A percentile compares a stretch with the other conserved stretches of the same genome.
phyloP scores from a whole-genome alignment of 2,888 invertebrate species.

The Luperina nickerlii region DNA sequence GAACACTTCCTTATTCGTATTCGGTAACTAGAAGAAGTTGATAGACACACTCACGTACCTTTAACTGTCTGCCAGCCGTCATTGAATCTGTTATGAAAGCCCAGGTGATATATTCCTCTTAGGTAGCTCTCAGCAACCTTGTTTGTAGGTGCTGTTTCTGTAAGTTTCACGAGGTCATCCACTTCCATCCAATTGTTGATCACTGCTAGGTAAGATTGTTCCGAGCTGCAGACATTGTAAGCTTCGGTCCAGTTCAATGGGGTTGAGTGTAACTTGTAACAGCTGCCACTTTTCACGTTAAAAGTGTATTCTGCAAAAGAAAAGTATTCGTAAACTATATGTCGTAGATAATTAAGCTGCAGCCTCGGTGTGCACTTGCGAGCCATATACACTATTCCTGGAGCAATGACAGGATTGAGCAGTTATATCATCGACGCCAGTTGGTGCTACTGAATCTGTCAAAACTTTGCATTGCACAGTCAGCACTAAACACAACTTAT shows the following conservation, averaged over 20 bases:
- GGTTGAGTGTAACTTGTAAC: conserved; percentile 33
- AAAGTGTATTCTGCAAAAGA: conserved; percentile 12
- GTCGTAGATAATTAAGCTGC: not conserved
- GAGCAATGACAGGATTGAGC: not conserved
- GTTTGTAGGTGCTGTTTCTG: not conserved
- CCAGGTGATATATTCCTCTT: conserved; percentile 40
- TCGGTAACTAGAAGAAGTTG: not conserved
- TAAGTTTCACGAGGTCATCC: conserved; percentile 17
- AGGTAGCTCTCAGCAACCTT: conserved; percentile 13
- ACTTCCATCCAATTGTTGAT: conserved; percentile 13
- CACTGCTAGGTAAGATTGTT: conserved; percentile 42
- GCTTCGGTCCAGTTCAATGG: conserved; percentile 41
- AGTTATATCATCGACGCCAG: not conserved
- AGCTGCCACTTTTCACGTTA: not conserved
- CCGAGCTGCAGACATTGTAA: conserved; percentile 29
- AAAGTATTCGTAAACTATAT: not conserved
- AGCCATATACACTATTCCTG: too few species aligned
- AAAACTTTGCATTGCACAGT: not conserved
- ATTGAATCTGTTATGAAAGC: conserved; percentile 32
- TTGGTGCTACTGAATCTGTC: not conserved
- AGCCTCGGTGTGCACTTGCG: too few species aligned
- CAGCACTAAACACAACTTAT: not conserved
- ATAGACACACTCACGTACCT: not conserved
- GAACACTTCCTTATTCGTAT: not conserved
- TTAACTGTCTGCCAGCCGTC: conserved; percentile 32